Conservation (phyloP, 2,113 vertebrate genomes). For the Empidonax traillii region DNA sequence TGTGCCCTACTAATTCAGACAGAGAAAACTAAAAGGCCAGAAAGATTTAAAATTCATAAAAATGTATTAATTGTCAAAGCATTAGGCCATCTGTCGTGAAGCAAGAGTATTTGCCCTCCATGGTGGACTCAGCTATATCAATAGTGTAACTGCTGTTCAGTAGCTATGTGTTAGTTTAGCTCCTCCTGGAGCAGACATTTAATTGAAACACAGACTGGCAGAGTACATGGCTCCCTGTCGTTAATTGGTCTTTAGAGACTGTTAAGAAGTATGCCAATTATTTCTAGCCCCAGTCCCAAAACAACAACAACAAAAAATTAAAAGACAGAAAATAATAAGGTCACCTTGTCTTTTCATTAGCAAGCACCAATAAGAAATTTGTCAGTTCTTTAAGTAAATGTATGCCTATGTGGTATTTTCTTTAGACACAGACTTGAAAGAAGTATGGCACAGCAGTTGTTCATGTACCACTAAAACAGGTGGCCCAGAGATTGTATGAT, state of each 20-base stretch:
- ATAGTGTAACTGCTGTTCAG: not conserved
- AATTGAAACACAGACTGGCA: slow-evolving; percentile 57
- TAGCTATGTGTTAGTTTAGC: slow-evolving; percentile 18
- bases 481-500: not conserved
- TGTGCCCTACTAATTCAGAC: not conserved
- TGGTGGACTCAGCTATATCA: slow-evolving; percentile 26
- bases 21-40: slow-evolving; percentile 53
- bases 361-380: not conserved
- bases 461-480: not conserved
- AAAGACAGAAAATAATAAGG: slow-evolving; percentile 33
- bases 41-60: slow-evolving; percentile 58
- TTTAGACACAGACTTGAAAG: not conserved
- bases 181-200: slow-evolving; percentile 46
- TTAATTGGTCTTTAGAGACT: slow-evolving; percentile 73
- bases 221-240: slow-evolving; percentile 48
- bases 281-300: not conserved
- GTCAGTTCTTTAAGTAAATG: not conserved
- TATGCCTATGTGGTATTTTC: not conserved
- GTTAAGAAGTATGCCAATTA: slow-evolving; percentile 58
- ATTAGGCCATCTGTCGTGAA: slow-evolving; percentile 41
- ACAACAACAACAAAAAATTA: not conserved
- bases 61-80: slow-evolving; percentile 52
- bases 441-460: not conserved
- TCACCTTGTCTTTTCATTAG: slow-evolving; percentile 38
- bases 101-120: slow-evolving; percentile 19